Evolutionary conservation across 2,797 vertebrate genomes (phyloP).

Genomic region (Karalla daura): DNA sequence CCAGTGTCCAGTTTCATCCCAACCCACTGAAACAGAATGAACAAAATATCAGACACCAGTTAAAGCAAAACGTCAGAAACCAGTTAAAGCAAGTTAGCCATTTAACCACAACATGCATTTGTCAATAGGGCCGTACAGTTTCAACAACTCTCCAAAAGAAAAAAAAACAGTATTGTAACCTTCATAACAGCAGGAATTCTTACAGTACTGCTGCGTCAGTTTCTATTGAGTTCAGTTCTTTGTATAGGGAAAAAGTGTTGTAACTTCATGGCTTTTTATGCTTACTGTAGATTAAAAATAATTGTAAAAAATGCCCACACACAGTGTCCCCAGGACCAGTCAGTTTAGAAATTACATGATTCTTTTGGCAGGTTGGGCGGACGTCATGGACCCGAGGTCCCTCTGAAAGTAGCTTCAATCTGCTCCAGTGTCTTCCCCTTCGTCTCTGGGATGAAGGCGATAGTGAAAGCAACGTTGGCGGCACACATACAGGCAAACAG

Average conservation of each 20-base stretch:
- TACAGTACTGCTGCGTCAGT: neutral
- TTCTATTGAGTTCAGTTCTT: neutral
- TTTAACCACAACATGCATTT: neutral
- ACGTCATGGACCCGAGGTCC: constrained; percentile 59
- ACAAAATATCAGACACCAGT: neutral
- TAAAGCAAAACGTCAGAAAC: neutral
- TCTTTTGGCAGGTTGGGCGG: neutral
- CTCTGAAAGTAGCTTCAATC: constrained; percentile 87
- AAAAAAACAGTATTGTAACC: neutral
- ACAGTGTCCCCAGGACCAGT: neutral
- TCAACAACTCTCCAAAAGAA: neutral
- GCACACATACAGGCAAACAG: constrained; percentile 87
- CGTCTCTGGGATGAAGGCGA: constrained; percentile 89
- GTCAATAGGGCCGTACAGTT: neutral
- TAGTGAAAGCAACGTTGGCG: constrained; percentile 86
- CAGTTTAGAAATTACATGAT: neutral
- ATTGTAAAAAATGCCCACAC: constrained; percentile 18
- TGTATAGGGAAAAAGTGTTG: neutral
- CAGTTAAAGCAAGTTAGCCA: too few relatives aligned
- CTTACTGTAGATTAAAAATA: neutral
- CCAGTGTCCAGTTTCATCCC: neutral
- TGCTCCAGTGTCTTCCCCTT: constrained; percentile 93
- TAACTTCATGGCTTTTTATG: neutral
- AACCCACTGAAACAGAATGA: neutral
- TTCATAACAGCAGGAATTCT: neutral